Evolutionary conservation across 2,797 vertebrate genomes (phyloP), one percentile per base, ranked within the genome.

Genomic region (Tolypeutes matacus): DNA sequence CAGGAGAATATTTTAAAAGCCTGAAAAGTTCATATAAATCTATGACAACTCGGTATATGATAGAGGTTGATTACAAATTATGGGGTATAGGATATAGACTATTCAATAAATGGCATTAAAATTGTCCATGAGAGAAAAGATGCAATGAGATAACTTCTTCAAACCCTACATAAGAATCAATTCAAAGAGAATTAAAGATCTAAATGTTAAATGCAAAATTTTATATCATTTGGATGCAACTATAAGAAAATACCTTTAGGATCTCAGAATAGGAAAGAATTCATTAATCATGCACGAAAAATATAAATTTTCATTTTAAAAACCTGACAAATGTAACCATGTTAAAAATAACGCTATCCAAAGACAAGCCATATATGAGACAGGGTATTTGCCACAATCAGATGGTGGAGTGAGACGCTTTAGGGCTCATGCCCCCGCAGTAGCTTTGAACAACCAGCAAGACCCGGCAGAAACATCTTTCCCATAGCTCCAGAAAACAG

Each of bases 161-260:
- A 89, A 75, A 78, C 15, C 13, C 58, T 82, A 70, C 20, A 29
- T 89, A 77, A 73, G 58, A 94, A 72, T 82, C 14, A 39, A 76
- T 88, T 91, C 20, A 82, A 89, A 95, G 87, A 91, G 42, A 90
- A 84, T 77, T 73, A 89, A 95, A 90, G 21, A 87, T 58, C n/a
- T 78, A 89, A 94, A 78, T 73, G 9, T 75, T 78, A 73, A 92
- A 86, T 76, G 77, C 36, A 96, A 93, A 89, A 64, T 62, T 90
- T 87, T 67, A 42, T 46, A 83, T 81, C 20, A 70, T 67, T 86
- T 83, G 78, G 58, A 86, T 83, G 42, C 36, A 93, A 89, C 80
- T 69, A 75, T 31, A 86, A 53, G 53, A 53, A 51, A 89, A 70
- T 89, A 86, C 23, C 51, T 91, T 91, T 83, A 93, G 69, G 25